Base-by-base conservation (phyloP, 2,888 invertebrate genomes). In the Baccha elongata region DNA sequence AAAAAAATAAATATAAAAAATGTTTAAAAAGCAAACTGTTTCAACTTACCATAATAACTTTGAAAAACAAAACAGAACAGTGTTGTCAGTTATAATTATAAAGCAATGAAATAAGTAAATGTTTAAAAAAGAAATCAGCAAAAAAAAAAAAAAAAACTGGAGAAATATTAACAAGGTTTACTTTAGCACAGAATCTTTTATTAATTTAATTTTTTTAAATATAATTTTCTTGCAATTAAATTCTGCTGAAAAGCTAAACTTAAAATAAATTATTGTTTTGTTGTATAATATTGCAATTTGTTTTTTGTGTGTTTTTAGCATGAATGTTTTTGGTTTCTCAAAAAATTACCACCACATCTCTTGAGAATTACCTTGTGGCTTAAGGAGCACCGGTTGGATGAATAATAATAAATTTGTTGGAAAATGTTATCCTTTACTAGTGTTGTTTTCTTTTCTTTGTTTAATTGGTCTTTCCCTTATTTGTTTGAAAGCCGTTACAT, bases 41-140 rank as follows among this genome's bases (percentile, higher is more conserved):
- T 73, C 73, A 67, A 80, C 53, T 42, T 46, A 55, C 62, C 40
- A 40, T 8, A 10, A 55, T 55, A 62, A 60, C 21, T 72, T 21
- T 21, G n/a, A 53, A 53, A 29, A 55, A 23, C 5, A 50, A 11
- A 26, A 50, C 3, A 58, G 15, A 42, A 42, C 23, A 42, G 13
- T 42, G 44, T 60, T 44, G 17, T 60, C 60, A 29, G 53, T 68
- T 62, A 60, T 68, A 67, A 67, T 60, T 58, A 58, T 58, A 35
- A 52, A 32, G 64, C 53, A 64, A 64, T 62, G 71, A 68, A 40
- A 68, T 55, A 62, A 74, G 74, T 80, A 55, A 79, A 35, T 73
- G 60, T 60, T 79, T 68, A 8, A 73, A 53, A 62, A 67, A 68
- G 35, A 65, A 78, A 29, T 60, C 29, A 60, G 23, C n/a, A 26